Conservation (phyloP, 2,888 invertebrate species). For the Ptychoptera contaminata region DNA sequence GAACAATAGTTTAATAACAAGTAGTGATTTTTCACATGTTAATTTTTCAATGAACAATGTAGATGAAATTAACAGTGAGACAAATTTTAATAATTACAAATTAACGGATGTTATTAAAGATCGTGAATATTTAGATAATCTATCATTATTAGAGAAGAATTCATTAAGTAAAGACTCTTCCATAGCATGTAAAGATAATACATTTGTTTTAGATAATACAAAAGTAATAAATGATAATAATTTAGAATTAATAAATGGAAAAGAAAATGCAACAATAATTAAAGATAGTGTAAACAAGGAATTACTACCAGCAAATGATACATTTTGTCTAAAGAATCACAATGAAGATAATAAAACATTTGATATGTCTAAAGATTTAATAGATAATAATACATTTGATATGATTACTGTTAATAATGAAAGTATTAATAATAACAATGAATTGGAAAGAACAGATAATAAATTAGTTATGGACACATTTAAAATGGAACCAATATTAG, state of each 20-base stretch:
- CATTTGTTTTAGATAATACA: background rate
- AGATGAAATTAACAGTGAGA: slow-evolving; percentile 2
- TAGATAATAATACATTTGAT: slow-evolving; percentile 24
- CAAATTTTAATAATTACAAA: slow-evolving; percentile 18
- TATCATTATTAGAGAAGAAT: slow-evolving; percentile 27
- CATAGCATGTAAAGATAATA: slow-evolving; percentile 8
- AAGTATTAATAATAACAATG: background rate
- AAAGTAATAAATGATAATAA: background rate
- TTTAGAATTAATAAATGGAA: too few relatives aligned
- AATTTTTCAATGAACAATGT: slow-evolving; percentile 10
- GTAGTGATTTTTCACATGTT: slow-evolving; percentile 24
- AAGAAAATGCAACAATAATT: slow-evolving; percentile 5
- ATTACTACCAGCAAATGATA: slow-evolving; percentile 11
- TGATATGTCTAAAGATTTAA: slow-evolving; percentile 18
- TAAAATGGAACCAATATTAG: too few relatives aligned
- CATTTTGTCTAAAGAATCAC: slow-evolving; percentile 9
- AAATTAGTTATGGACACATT: too few relatives aligned
- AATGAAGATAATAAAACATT: background rate
- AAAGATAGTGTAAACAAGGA: slow-evolving; percentile 7
- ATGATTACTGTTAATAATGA: slow-evolving; percentile 19
- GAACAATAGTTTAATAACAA: slow-evolving; percentile 28
- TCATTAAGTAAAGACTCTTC: slow-evolving; percentile 25
- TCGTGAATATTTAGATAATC: slow-evolving; percentile 24
- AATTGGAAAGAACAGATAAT: background rate
- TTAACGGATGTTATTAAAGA: slow-evolving; percentile 26